Percentiles rank a stretch among this genome's conserved stretches.
Conservation (phyloP, 2,888 invertebrate genomes). For the Acleris holmiana region DNA sequence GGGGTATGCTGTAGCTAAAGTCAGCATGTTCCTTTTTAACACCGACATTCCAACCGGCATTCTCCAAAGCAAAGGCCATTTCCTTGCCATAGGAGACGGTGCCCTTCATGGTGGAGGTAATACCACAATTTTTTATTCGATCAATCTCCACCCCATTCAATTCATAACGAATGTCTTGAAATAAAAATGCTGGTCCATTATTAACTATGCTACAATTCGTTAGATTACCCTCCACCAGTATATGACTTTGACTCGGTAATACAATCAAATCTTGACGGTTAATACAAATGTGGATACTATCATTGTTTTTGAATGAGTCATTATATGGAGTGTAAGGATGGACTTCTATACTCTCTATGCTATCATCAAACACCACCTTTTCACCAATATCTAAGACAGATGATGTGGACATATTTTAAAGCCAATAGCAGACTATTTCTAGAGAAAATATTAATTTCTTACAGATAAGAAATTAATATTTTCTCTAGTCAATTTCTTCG, state of each 20-base stretch:
- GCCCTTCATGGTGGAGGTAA: conserved; percentile 37
- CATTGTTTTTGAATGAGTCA: conserved; percentile 21
- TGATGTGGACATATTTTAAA: conserved; percentile 24
- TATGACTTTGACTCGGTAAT: conserved; percentile 11
- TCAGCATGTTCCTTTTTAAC: conserved; percentile 3
- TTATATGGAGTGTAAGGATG: conserved; percentile 32
- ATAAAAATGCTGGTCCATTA: conserved; percentile 16
- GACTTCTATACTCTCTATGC: conserved; percentile 32
- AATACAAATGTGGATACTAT: background rate
- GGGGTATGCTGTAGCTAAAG: conserved; percentile 25
- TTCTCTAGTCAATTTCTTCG: too few species aligned
- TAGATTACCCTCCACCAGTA: conserved; percentile 7
- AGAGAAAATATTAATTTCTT: too few species aligned
- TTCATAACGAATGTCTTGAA: conserved; percentile 31
- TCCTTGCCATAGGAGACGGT: conserved; percentile 10
- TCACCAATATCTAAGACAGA: conserved; percentile 27
- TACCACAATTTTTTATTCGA: conserved; percentile 37
- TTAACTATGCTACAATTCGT: background rate
- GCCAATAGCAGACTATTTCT: too few species aligned
- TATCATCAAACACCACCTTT: conserved; percentile 15
- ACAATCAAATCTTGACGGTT: conserved; percentile 24
- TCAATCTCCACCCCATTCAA: conserved; percentile 39
- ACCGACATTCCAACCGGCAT: conserved; percentile 5
- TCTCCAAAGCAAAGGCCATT: conserved; percentile 2
- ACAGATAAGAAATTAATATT: conserved; percentile 10